phyloP scores from a whole-genome alignment of 1,140 invertebrate genomes.

The Pteromalus puparum region DNA sequence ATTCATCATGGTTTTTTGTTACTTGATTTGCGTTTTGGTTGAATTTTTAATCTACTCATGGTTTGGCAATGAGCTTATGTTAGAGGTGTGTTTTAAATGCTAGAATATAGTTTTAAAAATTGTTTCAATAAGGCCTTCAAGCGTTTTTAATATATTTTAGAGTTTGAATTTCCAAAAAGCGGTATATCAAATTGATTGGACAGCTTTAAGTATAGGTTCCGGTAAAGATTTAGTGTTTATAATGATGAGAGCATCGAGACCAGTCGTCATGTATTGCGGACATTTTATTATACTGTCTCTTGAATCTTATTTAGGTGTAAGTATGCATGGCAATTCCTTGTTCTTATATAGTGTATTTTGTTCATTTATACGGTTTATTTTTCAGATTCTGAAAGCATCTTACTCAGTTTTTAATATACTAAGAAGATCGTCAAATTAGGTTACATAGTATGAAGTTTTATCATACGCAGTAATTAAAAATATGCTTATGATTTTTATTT shows the following conservation, averaged over 20 bases:
- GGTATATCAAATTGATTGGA: conserved; percentile 15
- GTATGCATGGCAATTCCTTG: background rate
- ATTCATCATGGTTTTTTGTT: conserved; percentile 26
- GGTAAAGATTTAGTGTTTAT: conserved; percentile 13
- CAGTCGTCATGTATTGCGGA: conserved; percentile 14
- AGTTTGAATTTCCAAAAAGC: conserved; percentile 9
- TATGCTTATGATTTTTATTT: background rate
- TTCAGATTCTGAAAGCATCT: conserved; percentile 27
- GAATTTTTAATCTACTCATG: conserved; percentile 39
- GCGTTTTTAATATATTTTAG: background rate
- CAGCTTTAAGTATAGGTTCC: background rate
- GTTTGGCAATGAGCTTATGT: conserved; percentile 35
- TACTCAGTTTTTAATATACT: conserved; percentile 35
- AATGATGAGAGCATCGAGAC: conserved; percentile 8
- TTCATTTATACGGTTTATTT: background rate
- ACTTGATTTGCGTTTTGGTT: conserved; percentile 12
- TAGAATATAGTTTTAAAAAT: too few species aligned
- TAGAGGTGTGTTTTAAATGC: background rate
- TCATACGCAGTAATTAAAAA: too few species aligned
- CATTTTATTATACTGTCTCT: conserved; percentile 28
- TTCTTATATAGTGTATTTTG: background rate
- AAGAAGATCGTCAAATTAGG: background rate
- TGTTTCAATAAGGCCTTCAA: too few species aligned
- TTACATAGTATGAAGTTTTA: too few species aligned
- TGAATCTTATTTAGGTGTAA: conserved; percentile 24